Conservation (phyloP, 2,113 vertebrate genomes). For the Chionis minor region DNA sequence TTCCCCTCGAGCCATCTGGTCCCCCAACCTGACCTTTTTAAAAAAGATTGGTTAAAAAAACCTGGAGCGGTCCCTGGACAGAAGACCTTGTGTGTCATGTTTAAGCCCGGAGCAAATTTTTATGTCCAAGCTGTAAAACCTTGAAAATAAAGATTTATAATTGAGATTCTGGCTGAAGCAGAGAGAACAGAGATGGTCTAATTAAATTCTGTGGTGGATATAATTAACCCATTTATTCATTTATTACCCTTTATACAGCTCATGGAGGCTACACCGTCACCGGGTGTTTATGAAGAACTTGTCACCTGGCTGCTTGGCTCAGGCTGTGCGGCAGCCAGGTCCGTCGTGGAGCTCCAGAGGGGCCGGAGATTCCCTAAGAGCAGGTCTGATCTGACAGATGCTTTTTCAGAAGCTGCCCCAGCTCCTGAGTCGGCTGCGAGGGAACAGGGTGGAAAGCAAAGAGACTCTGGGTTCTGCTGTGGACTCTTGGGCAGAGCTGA, state of each 20-base stretch:
- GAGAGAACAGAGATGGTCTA: slow-evolving; percentile 72
- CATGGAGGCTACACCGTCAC: not conserved
- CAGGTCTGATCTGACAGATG: not conserved
- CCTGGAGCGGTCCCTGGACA: not conserved
- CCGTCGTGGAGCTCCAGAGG: not conserved
- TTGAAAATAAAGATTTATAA: slow-evolving; percentile 72
- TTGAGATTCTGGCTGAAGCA: slow-evolving; percentile 70
- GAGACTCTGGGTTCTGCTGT: not conserved
- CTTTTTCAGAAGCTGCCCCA: not conserved
- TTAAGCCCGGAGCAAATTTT: slow-evolving; percentile 59
- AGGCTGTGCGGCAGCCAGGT: not conserved
- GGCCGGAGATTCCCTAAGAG: not conserved
- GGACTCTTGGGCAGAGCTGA: not conserved
- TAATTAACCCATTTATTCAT: slow-evolving; percentile 78
- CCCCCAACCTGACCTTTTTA: slow-evolving; percentile 24
- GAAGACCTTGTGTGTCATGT: slow-evolving; percentile 11
- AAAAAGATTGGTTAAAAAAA: slow-evolving; percentile 11
- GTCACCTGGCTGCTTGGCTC: not conserved
- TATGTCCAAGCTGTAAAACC: slow-evolving; percentile 58
- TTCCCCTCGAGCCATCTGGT: slow-evolving; percentile 28
- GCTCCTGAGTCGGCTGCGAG: not conserved
- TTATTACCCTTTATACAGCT: slow-evolving; percentile 61
- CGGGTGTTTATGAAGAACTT: slow-evolving; percentile 28
- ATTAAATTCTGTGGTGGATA: slow-evolving; percentile 75
- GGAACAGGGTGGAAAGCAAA: not conserved